Conservation (phyloP, 2,797 vertebrate species). For the Chloroceryle amazona region DNA sequence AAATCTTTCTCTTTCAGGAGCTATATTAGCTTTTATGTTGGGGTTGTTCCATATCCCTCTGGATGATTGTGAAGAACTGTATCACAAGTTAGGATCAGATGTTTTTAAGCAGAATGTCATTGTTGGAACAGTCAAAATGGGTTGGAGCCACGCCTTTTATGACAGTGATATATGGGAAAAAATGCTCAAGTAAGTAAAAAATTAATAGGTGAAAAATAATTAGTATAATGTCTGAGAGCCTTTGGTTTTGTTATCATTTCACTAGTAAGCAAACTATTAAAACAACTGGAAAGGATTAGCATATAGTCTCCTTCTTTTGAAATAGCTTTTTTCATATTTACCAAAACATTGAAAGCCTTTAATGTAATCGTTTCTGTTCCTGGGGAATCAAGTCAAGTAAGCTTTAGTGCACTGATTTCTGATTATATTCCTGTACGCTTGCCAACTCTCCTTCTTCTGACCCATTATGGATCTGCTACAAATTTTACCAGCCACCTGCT, state of each 20-base stretch:
- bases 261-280: neutral
- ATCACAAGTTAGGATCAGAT: slow-evolving; percentile 93
- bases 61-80: slow-evolving; percentile 94
- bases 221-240: neutral
- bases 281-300: neutral
- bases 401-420: slow-evolving; percentile 16
- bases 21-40: slow-evolving; percentile 96
- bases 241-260: neutral
- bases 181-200: slow-evolving; percentile 91
- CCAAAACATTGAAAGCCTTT: neutral
- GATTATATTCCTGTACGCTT: slow-evolving; percentile 1
- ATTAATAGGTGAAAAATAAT: neutral
- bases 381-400: slow-evolving; percentile 39
- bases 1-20: slow-evolving; percentile 83
- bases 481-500: slow-evolving; percentile 23
- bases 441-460: slow-evolving; percentile 13
- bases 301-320: neutral
- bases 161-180: slow-evolving; percentile 95
- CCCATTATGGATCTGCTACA: slow-evolving; percentile 1
- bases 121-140: slow-evolving; percentile 97
- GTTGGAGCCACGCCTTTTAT: slow-evolving; percentile 97
- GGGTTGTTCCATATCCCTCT: slow-evolving; percentile 93
- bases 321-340: neutral
- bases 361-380: slow-evolving; percentile 24
- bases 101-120: slow-evolving; percentile 97